A percentile compares a stretch with the other conserved stretches of the same genome.
Evolutionary conservation across 1,140 invertebrate species (phyloP).

Genomic region (Sycophaga agraensis): DNA sequence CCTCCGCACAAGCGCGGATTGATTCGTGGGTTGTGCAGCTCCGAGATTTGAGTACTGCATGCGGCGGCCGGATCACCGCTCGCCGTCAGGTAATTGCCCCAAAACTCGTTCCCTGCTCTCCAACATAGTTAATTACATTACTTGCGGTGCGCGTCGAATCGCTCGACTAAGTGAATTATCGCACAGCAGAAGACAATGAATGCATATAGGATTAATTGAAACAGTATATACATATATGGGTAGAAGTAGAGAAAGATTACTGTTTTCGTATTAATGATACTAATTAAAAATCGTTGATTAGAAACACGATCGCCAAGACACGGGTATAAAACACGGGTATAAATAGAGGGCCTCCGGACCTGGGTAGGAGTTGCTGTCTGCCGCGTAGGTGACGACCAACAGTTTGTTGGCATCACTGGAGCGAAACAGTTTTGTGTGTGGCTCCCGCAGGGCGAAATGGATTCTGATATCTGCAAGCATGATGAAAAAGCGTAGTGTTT

Average conservation of each 20-base stretch:
- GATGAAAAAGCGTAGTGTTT: conserved; percentile 1
- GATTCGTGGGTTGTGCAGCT: conserved; percentile 63
- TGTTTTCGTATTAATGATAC: too few relatives aligned
- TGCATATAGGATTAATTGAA: too few relatives aligned
- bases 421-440: conserved; percentile 45
- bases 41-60: conserved; percentile 61
- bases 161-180: too few relatives aligned
- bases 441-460: conserved; percentile 49
- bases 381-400: conserved; percentile 67
- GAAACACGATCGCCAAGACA: too few relatives aligned
- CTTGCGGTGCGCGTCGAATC: too few relatives aligned
- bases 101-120: conserved; percentile 50
- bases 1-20: conserved; percentile 55
- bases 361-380: conserved; percentile 69
- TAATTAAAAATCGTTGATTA: too few relatives aligned
- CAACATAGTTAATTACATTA: too few relatives aligned
- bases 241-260: too few relatives aligned
- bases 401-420: conserved; percentile 56
- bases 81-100: conserved; percentile 43
- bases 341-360: too few relatives aligned
- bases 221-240: too few relatives aligned
- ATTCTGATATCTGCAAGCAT: conserved; percentile 42
- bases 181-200: too few relatives aligned
- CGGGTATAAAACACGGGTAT: too few relatives aligned
- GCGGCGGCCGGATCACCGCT: conserved; percentile 68